Evolutionary conservation across 2,797 vertebrate genomes (phyloP).

Genomic region (Sibirionetta formosa): DNA sequence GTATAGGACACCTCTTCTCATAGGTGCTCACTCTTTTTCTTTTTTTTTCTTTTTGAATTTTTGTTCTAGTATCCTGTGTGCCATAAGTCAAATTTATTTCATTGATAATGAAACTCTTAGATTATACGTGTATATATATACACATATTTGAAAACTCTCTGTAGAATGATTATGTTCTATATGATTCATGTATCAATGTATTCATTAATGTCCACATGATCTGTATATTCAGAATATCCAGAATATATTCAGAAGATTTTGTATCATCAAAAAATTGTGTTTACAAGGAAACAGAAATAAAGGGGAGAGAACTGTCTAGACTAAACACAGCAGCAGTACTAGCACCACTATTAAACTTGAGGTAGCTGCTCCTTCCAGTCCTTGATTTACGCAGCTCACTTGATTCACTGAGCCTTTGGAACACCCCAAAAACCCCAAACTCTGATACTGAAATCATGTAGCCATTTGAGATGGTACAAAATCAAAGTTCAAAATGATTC

Average conservation of each 20-base stretch:
- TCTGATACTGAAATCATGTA: background rate
- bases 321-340: background rate
- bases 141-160: background rate
- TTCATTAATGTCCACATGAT: background rate
- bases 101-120: background rate
- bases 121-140: too few relatives aligned
- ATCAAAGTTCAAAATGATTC: background rate
- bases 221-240: background rate
- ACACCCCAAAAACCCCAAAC: accelerated
- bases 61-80: background rate
- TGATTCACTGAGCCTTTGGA: background rate
- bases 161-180: background rate
- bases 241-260: background rate
- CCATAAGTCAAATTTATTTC: background rate
- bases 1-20: background rate
- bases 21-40: background rate
- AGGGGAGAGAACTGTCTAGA: background rate
- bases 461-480: background rate
- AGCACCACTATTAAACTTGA: background rate
- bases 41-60: background rate
- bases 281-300: background rate
- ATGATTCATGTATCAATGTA: background rate
- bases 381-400: background rate
- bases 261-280: background rate
- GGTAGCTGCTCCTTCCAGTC: background rate